phyloP scores from a whole-genome alignment of 2,797 vertebrate genomes.

The Sebastes minor region DNA sequence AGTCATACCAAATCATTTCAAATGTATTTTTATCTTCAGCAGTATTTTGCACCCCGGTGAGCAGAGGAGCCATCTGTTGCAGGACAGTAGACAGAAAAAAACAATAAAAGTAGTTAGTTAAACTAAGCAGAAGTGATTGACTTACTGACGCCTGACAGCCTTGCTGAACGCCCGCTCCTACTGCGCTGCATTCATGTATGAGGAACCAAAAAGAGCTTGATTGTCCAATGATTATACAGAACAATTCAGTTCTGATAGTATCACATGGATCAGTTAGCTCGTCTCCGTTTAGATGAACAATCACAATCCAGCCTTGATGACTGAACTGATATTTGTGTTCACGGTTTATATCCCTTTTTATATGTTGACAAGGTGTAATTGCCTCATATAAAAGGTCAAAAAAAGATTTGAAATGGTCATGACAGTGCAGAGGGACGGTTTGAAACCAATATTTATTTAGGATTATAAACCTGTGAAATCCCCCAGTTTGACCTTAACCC shows the following conservation, averaged over 20 bases:
- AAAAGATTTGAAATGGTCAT: not conserved
- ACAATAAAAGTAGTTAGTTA: slow-evolving; percentile 60
- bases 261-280: not conserved
- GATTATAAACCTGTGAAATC: slow-evolving; percentile 9
- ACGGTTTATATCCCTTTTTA: not conserved
- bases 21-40: not conserved
- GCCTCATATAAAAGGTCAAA: not conserved
- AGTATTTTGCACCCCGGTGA: slow-evolving; percentile 7
- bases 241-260: not conserved
- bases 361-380: not conserved
- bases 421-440: not conserved
- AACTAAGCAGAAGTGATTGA: slow-evolving; percentile 68
- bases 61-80: slow-evolving; percentile 48
- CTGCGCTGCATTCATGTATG: slow-evolving; percentile 16
- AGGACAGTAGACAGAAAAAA: slow-evolving; percentile 27
- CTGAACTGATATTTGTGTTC: not conserved
- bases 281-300: not conserved
- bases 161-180: not conserved
- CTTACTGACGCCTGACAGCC: slow-evolving; percentile 56
- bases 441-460: slow-evolving; percentile 9
- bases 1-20: not conserved
- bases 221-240: slow-evolving; percentile 1
- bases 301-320: not conserved
- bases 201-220: slow-evolving; percentile 15
- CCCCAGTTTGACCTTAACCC: not conserved